Base-by-base conservation (phyloP, 2,888 invertebrate species). In the Sinopyrophorus schimmeli region DNA sequence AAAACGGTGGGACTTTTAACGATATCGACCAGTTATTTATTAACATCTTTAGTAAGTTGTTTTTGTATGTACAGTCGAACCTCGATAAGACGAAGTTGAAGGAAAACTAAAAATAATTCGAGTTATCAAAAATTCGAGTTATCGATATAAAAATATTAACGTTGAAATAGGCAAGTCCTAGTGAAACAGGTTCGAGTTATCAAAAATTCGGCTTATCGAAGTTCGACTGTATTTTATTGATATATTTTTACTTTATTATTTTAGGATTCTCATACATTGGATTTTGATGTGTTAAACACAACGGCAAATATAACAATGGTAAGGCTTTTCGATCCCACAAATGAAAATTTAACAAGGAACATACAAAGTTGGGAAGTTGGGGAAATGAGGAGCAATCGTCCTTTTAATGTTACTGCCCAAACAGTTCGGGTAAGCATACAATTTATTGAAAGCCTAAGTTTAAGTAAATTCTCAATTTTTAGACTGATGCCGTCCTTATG, bases 1-100 rank as follows among this genome's bases (percentile, higher is more conserved):
- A 80, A 83, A 57, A 83, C 88, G 69, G 81, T 95, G 3, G 87
- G 88, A 47, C 81, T 94, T 74, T 77, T 92, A 57, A 86, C 84
- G 3, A 63, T 61, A 24, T 86, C 88, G 70, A 86, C 87, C 73
- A 79, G 78, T 61, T 83, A 80, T 60, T 74, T 86, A 34, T 66
- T 86, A 34, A 82, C 83, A 0, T 77, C 80, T 26, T 65, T 85
- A 74, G 85, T 85, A 72, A 73, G 70, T 62, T 3, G 3, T 18
- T 18, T 5, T 6, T 18, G 18, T 5, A 5, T 6, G 4, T 18
- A 5, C 6, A 18, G 6, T 18, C 18, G 6, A 18, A 18, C 4
- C 6, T 18, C 18, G 18, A 4, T 4, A 18, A 6, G 18, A 18
- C 18, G 18, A 6, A 18, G 6, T 5, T 4, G 6, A 6, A 6